Percentiles rank a stretch among this genome's conserved stretches.
phyloP scores from a whole-genome alignment of 1,140 invertebrate species.

The Calliopsis andreniformis region DNA sequence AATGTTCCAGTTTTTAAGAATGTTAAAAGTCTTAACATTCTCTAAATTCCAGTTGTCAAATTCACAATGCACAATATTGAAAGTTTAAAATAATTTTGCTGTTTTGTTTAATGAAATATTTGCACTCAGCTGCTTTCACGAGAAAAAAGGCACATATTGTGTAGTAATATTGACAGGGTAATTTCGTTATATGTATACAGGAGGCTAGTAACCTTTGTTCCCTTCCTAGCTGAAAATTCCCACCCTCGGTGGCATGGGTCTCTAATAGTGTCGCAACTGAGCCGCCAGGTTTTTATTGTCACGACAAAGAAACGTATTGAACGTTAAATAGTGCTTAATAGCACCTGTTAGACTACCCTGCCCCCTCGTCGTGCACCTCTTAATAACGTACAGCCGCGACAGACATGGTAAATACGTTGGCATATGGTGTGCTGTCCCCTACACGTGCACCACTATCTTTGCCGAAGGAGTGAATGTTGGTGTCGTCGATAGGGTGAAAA shows the following conservation, averaged over 20 bases:
- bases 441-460: slow-evolving; percentile 5
- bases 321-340: slow-evolving; percentile 32
- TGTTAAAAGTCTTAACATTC: too few species aligned
- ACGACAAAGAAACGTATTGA: slow-evolving; percentile 21
- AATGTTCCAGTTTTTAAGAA: too few species aligned
- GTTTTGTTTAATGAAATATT: too few species aligned
- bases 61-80: too few species aligned
- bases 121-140: too few species aligned
- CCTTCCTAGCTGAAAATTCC: not conserved
- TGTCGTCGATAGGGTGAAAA: not conserved
- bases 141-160: too few species aligned
- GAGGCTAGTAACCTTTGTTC: slow-evolving; percentile 2
- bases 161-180: not conserved
- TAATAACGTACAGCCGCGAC: slow-evolving; percentile 17
- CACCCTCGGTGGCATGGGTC: not conserved
- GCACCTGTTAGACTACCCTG: slow-evolving; percentile 31
- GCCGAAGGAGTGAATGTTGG: not conserved
- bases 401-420: slow-evolving; percentile 16
- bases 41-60: too few species aligned
- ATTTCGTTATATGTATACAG: slow-evolving; percentile 1
- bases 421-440: slow-evolving; percentile 11
- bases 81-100: too few species aligned
- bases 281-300: slow-evolving; percentile 27
- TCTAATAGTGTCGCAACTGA: not conserved
- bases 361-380: not conserved